Evolutionary conservation across 2,797 vertebrate genomes (phyloP).

Genomic region (Chaenodraco wilsoni): DNA sequence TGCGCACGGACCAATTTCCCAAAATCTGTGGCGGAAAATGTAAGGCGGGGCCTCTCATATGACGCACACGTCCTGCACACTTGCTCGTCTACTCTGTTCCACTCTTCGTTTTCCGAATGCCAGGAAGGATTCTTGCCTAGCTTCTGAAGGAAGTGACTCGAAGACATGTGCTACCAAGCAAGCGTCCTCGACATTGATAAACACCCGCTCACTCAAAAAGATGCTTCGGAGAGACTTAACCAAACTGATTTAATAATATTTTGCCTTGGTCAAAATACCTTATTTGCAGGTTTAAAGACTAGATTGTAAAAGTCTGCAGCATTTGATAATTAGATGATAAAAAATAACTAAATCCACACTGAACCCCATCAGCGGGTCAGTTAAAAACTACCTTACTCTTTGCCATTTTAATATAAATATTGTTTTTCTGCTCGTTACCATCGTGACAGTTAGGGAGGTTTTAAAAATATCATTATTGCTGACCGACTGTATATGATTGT

Average conservation of each 20-base stretch:
- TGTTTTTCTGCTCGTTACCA: neutral
- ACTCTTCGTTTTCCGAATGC: no score
- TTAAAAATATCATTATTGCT: slow-evolving; percentile 34
- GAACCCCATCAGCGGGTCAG: slow-evolving; percentile 6
- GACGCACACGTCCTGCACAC: no score
- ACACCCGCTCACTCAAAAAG: neutral
- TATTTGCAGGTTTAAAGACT: slow-evolving; percentile 3
- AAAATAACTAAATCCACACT: neutral
- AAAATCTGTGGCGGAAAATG: no score
- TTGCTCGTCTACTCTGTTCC: no score
- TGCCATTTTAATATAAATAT: neutral
- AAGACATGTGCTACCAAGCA: no score
- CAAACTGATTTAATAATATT: slow-evolving; percentile 1
- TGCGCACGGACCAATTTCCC: no score
- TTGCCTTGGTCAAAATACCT: slow-evolving; percentile 10
- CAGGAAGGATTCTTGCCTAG: no score
- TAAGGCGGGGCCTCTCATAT: no score
- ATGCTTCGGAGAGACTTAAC: neutral
- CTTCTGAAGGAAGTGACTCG: no score
- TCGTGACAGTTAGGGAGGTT: slow-evolving; percentile 3
- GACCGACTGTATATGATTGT: slow-evolving; percentile 13
- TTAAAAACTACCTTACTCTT: slow-evolving; percentile 6
- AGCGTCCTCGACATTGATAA: no score
- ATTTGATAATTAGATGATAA: slow-evolving; percentile 9
- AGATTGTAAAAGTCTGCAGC: neutral